These are phyloP conservation scores for Styela plicata DNA, from an alignment of 23 tunicate genomes.

Conservation along the genomic window DNA sequence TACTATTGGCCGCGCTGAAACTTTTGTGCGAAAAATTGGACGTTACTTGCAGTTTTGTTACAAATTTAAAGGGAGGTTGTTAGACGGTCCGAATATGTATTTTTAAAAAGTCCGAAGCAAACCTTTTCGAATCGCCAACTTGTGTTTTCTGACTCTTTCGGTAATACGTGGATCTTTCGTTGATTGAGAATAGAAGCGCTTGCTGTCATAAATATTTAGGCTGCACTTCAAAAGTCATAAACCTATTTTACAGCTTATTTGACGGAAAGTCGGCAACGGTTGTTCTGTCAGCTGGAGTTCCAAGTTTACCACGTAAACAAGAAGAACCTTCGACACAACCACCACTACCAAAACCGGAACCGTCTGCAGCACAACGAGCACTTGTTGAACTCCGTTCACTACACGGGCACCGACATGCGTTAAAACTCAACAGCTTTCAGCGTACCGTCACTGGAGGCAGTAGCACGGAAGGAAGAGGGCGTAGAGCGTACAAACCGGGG, in stretches of 20 bases:
- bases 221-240: too few relatives aligned
- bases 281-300: conserved; percentile 17
- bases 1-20: too few relatives aligned
- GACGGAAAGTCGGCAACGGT: not conserved
- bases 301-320: conserved; percentile 15
- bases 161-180: too few relatives aligned
- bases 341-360: not conserved
- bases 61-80: too few relatives aligned
- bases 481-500: conserved; percentile 4
- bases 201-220: too few relatives aligned
- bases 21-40: too few relatives aligned
- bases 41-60: too few relatives aligned
- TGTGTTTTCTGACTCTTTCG: too few relatives aligned
- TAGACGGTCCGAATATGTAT: too few relatives aligned
- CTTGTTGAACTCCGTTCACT: conserved; percentile 17
- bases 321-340: conserved; percentile 13
- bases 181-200: too few relatives aligned
- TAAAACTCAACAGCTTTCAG: not conserved
- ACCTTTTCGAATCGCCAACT: too few relatives aligned
- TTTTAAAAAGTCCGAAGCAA: too few relatives aligned
- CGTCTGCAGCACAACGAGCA: conserved; percentile 16
- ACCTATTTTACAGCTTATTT: conserved; percentile 10
- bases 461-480: not conserved
- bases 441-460: not conserved
- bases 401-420: conserved; percentile 15